Conservation (phyloP, 2,888 invertebrate species). For the Temnothorax rugatulus region DNA sequence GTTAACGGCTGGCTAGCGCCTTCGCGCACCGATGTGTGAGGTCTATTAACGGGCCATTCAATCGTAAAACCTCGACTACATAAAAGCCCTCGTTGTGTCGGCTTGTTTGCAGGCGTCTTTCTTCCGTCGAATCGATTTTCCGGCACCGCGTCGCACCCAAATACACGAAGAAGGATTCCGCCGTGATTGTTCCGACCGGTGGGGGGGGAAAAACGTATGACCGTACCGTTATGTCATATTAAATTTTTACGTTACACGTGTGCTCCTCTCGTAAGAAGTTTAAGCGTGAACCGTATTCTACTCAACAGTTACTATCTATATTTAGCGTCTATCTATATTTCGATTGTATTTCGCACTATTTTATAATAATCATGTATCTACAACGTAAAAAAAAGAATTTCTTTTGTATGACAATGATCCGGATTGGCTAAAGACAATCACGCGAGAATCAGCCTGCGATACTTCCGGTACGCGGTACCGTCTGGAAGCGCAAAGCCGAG, state of each 20-base stretch:
- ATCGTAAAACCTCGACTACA: conserved; percentile 71
- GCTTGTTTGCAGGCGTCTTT: conserved; percentile 68
- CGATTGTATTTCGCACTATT: not conserved
- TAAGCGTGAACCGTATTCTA: not conserved
- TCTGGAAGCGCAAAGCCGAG: conserved; percentile 10
- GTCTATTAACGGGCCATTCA: conserved; percentile 75
- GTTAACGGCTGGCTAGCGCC: conserved; percentile 50
- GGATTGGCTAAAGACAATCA: conserved; percentile 22
- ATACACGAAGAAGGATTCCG: conserved; percentile 37
- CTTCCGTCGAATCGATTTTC: conserved; percentile 74
- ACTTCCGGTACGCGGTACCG: conserved; percentile 33
- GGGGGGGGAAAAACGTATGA: not conserved
- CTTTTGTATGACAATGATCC: not conserved
- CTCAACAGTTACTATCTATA: not conserved
- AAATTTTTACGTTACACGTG: conserved; percentile 1
- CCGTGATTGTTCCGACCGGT: conserved; percentile 18
- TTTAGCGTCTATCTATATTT: not conserved
- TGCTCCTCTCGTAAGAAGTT: not conserved
- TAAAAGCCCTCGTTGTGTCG: conserved; percentile 65
- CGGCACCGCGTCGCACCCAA: conserved; percentile 57
- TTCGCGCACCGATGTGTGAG: conserved; percentile 72
- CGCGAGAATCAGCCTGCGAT: conserved; percentile 5
- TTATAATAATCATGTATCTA: not conserved
- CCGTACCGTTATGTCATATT: conserved; percentile 1
- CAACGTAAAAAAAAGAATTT: not conserved